These are phyloP conservation scores for Helicoverpa armigera DNA, from an alignment of 1,140 invertebrate species.

Conservation along the genomic window DNA sequence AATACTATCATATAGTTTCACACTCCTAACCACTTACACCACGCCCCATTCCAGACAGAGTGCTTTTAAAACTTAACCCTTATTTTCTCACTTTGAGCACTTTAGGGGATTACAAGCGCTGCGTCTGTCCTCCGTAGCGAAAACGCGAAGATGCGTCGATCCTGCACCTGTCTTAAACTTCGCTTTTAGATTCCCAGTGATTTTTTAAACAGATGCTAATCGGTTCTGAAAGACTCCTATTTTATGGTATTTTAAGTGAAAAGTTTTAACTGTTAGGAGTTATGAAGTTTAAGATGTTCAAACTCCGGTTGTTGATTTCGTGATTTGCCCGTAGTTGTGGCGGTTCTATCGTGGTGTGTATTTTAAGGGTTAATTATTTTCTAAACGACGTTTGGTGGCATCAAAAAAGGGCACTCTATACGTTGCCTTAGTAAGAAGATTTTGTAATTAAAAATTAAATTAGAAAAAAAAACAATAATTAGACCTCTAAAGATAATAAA, in stretches of 20 bases:
- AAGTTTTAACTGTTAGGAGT: slow-evolving; percentile 1
- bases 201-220: slow-evolving; percentile 37
- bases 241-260: not conserved
- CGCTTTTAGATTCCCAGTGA: slow-evolving; percentile 31
- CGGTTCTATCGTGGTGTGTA: no score
- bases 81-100: slow-evolving; percentile 77
- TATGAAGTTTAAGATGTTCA: not conserved
- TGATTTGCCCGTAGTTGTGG: not conserved
- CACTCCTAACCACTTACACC: slow-evolving; percentile 23
- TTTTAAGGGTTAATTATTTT: no score
- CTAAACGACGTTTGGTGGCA: no score
- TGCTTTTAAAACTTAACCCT: slow-evolving; percentile 82
- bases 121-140: slow-evolving; percentile 41
- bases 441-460: no score
- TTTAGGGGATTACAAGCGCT: slow-evolving; percentile 74
- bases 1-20: not conserved
- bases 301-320: no score
- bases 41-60: slow-evolving; percentile 29
- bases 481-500: no score
- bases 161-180: slow-evolving; percentile 29
- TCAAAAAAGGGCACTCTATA: no score
- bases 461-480: no score
- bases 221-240: slow-evolving; percentile 12
- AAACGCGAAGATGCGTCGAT: slow-evolving; percentile 54
- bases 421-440: no score